Base-by-base conservation (phyloP, 2,888 invertebrate genomes). In the Agrochola circellaris region DNA sequence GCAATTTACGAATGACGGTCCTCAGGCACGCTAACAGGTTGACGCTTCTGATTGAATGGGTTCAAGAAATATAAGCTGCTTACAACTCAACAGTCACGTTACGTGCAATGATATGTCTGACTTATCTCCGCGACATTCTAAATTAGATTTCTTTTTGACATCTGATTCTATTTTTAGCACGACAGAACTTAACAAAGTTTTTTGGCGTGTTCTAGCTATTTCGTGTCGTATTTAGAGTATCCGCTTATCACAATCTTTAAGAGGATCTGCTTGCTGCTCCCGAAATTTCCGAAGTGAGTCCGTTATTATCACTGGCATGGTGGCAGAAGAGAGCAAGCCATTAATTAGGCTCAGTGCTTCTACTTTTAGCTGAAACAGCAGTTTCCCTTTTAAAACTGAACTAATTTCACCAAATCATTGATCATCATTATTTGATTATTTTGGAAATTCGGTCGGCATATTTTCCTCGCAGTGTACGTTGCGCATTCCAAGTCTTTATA, bases 401-500 rank as follows among this genome's bases (percentile, higher is more conserved):
- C 34, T 30, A 23, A 61, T 34, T n/a, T 48, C 20, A 8, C 23
- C 30, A 70, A 30, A 34, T 38, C 26, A 26, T 20, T 45, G n/a
- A 38, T 72, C 38, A 75, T 11, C 11, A 7, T 15, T n/a, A 58
- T 34, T 58, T n/a, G 2, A 17, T 26, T 13, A n/a, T 17, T 17
- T 26, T 60, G 15, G 13, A 60, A 73, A 30, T 23, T 77, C 13
- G 23, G 23, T n/a, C 23, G 23, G 66, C 86, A 61, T 69, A 11
- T 71, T 75, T 73, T 58, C 11, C 0, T 69, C 58, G 4, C 65
- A 56, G 68, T 85, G 64, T 75, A 48, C 82, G 82, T 61, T 72
- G 62, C 48, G 17, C 72, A 56, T 87, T 79, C 34, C 13, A 73
- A 77, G 82, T 67, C 66, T 85, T 80, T 77, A 84, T 77, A 69